phyloP scores from a whole-genome alignment of 2,797 vertebrate species.

The Carduelis carduelis region DNA sequence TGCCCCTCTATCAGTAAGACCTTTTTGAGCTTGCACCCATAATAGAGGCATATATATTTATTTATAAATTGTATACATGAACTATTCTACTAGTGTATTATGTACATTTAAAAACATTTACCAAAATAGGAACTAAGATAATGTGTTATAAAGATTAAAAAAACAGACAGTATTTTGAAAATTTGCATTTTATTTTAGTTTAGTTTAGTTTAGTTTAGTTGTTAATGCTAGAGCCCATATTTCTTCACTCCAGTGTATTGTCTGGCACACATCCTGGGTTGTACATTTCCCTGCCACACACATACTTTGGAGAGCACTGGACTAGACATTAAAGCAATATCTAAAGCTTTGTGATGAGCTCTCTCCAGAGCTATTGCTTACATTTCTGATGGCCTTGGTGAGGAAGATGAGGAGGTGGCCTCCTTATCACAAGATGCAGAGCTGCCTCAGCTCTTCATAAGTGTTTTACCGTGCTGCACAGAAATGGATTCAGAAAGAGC shows the following conservation, averaged over 20 bases:
- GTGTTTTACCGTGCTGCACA: background rate
- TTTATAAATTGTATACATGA: background rate
- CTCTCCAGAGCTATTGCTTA: background rate
- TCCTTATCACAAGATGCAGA: background rate
- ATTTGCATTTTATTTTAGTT: background rate
- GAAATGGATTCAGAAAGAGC: background rate
- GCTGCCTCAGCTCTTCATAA: background rate
- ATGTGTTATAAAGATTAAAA: background rate
- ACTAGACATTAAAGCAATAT: background rate
- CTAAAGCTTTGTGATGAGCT: background rate
- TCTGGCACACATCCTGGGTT: fast-evolving
- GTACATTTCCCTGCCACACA: fast-evolving
- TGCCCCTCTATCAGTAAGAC: background rate
- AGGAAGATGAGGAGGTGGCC: background rate
- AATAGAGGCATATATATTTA: background rate
- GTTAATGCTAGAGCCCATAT: background rate
- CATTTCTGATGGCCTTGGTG: background rate
- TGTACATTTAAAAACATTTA: background rate
- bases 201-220: background rate
- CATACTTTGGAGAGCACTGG: background rate
- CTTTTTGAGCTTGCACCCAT: background rate
- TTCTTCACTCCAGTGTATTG: background rate
- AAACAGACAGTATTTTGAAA: background rate
- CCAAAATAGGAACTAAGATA: background rate
- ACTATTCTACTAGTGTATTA: background rate